Percentiles rank a stretch among this genome's conserved stretches.
phyloP scores from a whole-genome alignment of 2,113 vertebrate genomes.

The Myocastor coypus region DNA sequence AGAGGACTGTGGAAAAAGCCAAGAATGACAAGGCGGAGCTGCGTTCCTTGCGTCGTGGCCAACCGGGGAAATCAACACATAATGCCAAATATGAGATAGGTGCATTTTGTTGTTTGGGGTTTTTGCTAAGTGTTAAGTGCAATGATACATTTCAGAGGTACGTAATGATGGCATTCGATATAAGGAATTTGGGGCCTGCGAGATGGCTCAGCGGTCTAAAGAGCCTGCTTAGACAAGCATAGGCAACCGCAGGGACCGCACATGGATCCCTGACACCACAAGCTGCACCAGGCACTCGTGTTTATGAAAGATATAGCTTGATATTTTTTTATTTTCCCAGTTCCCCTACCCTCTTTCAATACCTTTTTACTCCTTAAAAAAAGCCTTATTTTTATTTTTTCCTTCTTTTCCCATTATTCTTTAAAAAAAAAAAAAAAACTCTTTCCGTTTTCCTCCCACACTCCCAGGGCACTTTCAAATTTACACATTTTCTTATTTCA shows the following conservation, averaged over 20 bases:
- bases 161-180: not conserved
- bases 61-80: not conserved
- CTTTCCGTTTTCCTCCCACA: not conserved
- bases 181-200: too few species aligned
- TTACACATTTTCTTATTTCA: not conserved
- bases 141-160: not conserved
- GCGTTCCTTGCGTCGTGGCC: not conserved
- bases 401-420: not conserved
- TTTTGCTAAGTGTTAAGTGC: not conserved
- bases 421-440: too few species aligned
- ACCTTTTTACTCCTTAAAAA: not conserved
- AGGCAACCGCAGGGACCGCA: too few species aligned
- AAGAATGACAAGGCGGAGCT: not conserved
- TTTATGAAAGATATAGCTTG: not conserved
- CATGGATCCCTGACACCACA: too few species aligned
- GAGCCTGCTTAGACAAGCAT: too few species aligned
- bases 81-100: not conserved
- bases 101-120: not conserved
- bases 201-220: too few species aligned
- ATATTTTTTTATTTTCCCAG: not conserved
- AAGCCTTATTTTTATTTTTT: not conserved
- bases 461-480: not conserved
- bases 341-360: not conserved
- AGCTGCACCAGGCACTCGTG: too few species aligned
- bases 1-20: not conserved